Conservation (phyloP, 2,113 vertebrate genomes). For the Propithecus coquereli region DNA sequence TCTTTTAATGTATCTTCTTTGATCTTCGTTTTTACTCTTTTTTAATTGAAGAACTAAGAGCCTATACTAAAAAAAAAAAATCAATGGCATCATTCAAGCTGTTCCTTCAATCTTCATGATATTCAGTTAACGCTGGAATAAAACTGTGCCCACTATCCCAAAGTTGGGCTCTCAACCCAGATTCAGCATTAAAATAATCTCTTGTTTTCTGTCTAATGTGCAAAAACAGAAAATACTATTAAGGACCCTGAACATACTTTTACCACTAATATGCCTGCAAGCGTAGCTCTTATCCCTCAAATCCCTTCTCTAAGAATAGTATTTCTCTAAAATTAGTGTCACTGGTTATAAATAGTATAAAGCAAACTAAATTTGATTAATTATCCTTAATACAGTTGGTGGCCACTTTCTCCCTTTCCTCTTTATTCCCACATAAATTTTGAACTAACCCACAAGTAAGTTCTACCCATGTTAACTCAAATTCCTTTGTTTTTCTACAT, state of each 20-base stretch:
- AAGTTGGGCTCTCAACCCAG: not conserved
- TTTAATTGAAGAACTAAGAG: not conserved
- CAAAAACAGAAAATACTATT: slow-evolving; percentile 21
- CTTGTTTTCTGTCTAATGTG: not conserved
- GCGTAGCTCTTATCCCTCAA: not conserved
- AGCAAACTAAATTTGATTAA: slow-evolving; percentile 57
- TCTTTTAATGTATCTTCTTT: slow-evolving; percentile 1
- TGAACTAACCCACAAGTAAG: not conserved
- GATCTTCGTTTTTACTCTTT: slow-evolving; percentile 41
- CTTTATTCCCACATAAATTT: slow-evolving; percentile 50
- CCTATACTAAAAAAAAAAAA: not conserved
- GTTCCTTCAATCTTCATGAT: slow-evolving; percentile 13
- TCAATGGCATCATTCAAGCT: not conserved
- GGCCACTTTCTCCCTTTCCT: slow-evolving; percentile 62
- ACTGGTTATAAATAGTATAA: not conserved
- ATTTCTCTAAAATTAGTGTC: not conserved
- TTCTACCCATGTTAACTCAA: slow-evolving; percentile 41
- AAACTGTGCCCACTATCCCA: not conserved
- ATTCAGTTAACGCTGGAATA: not conserved
- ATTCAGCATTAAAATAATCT: slow-evolving; percentile 24
- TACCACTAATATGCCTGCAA: not conserved
- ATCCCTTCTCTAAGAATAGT: not conserved
- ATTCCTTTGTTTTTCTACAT: slow-evolving; percentile 58
- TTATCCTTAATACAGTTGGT: slow-evolving; percentile 52
- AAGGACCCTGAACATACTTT: not conserved